Percentiles rank a stretch among this genome's conserved stretches.
These are phyloP conservation scores for Numenius arquata DNA, from an alignment of 2,113 vertebrate genomes.

Conservation along the genomic window DNA sequence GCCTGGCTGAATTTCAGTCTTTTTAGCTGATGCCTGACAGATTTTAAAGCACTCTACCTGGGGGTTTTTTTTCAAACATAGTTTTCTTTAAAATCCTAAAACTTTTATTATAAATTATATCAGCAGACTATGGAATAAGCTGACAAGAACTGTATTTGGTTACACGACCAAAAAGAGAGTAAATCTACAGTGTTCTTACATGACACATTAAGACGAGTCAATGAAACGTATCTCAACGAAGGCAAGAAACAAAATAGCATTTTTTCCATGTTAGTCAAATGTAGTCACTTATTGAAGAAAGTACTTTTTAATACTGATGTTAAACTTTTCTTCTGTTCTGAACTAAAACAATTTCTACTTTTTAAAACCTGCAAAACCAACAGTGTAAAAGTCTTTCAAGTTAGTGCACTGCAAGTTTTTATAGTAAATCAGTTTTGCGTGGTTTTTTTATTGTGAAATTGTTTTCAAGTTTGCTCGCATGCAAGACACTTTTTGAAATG, in stretches of 20 bases:
- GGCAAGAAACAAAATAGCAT: conserved; percentile 13
- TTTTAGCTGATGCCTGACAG: neutral
- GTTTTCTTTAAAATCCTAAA: neutral
- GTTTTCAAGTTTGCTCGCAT: neutral
- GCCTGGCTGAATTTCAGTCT: neutral
- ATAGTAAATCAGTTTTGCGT: conserved; percentile 19
- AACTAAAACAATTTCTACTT: conserved; percentile 56
- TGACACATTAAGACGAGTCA: neutral
- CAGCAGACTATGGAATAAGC: neutral
- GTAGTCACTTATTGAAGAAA: conserved; percentile 58
- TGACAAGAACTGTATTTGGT: neutral
- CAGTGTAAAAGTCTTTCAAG: conserved; percentile 51
- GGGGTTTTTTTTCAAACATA: neutral
- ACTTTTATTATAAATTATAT: neutral
- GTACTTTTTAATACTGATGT: conserved; percentile 46
- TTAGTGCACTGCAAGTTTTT: conserved; percentile 40
- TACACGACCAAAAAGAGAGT: neutral
- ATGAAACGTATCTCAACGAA: conserved; percentile 24
- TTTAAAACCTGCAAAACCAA: conserved; percentile 66
- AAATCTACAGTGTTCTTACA: neutral
- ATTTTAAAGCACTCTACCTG: neutral
- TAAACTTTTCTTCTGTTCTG: conserved; percentile 53
- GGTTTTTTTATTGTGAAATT: neutral
- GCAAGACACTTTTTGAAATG: neutral
- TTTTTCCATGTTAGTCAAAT: conserved; percentile 56